Evolutionary conservation across 2,113 vertebrate genomes (phyloP).

Genomic region (Pedionomus torquatus): DNA sequence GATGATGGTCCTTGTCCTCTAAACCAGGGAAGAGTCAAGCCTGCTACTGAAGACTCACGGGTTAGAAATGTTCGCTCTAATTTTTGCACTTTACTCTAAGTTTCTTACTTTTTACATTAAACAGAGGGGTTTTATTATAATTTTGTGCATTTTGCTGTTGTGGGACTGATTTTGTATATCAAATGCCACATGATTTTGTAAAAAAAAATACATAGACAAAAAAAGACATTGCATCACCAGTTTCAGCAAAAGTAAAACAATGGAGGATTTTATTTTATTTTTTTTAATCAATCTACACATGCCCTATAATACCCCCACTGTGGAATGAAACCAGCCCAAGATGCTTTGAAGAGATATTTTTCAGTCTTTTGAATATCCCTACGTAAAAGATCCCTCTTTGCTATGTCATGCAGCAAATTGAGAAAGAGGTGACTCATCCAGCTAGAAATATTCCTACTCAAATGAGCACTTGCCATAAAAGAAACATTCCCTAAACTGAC

Average conservation of each 20-base stretch:
- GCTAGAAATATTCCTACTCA: slow-evolving; percentile 32
- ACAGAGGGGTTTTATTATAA: background rate
- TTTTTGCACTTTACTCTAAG: slow-evolving; percentile 75
- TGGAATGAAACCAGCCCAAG: background rate
- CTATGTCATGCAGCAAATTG: background rate
- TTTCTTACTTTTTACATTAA: slow-evolving; percentile 30
- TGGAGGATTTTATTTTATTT: background rate
- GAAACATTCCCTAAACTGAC: slow-evolving; percentile 18
- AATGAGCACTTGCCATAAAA: background rate
- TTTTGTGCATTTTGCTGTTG: slow-evolving; percentile 14
- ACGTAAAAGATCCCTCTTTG: background rate
- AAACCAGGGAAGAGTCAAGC: slow-evolving; percentile 31
- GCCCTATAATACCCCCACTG: background rate
- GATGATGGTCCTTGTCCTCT: slow-evolving; percentile 22
- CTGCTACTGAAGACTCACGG: slow-evolving; percentile 35
- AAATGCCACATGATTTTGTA: background rate
- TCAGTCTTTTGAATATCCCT: background rate
- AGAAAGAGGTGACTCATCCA: slow-evolving; percentile 30
- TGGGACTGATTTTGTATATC: background rate
- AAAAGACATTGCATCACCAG: background rate
- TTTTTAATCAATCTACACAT: background rate
- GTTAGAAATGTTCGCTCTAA: slow-evolving; percentile 66
- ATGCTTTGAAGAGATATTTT: background rate
- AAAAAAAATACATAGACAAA: background rate
- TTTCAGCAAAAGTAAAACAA: background rate